phyloP scores from a whole-genome alignment of 2,113 vertebrate genomes.

The Gracilinanus agilis region DNA sequence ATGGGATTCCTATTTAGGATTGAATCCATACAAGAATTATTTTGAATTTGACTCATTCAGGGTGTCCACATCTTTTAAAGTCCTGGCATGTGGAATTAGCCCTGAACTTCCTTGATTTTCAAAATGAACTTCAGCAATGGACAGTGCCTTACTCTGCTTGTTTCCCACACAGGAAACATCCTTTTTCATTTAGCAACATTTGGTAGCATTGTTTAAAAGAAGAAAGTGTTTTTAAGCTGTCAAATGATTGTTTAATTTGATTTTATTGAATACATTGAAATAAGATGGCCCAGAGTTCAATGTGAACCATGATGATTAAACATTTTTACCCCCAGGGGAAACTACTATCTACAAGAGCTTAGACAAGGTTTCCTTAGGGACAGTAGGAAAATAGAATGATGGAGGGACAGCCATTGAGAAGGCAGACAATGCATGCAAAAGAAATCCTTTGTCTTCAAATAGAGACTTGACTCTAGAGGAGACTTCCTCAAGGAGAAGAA shows the following conservation, averaged over 20 bases:
- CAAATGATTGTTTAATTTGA: constrained; percentile 3
- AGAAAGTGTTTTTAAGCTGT: neutral
- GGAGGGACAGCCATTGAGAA: neutral
- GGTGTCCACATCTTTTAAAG: neutral
- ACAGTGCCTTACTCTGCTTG: neutral
- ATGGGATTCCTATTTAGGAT: neutral
- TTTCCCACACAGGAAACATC: neutral
- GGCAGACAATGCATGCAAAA: neutral
- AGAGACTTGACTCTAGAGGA: neutral
- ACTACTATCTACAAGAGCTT: neutral
- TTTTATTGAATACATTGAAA: constrained; percentile 2
- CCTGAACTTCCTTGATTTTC: neutral
- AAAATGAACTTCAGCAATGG: neutral
- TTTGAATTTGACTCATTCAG: neutral
- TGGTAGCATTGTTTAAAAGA: constrained; percentile 1
- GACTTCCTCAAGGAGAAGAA: neutral
- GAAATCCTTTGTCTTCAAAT: neutral
- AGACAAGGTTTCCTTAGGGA: neutral
- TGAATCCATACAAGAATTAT: neutral
- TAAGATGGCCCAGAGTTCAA: neutral
- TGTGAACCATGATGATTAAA: constrained; percentile 1
- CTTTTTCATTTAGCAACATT: neutral
- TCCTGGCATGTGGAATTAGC: neutral
- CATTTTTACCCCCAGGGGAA: constrained; percentile 1
- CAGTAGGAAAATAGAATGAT: neutral